A percentile compares a stretch with the other conserved stretches of the same genome.
These are phyloP conservation scores for Manduca sexta DNA, from an alignment of 1,140 invertebrate species.

Conservation along the genomic window DNA sequence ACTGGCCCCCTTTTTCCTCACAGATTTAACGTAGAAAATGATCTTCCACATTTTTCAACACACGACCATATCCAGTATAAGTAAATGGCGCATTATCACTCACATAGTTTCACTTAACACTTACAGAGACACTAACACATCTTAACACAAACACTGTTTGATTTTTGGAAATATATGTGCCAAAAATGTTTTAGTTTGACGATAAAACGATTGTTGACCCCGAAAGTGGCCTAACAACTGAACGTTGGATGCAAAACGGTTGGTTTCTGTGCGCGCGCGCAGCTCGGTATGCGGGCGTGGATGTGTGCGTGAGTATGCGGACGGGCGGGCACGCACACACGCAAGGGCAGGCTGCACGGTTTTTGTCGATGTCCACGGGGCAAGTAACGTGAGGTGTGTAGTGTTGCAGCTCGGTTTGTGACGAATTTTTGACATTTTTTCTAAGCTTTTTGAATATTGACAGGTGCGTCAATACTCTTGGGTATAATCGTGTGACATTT, in stretches of 20 bases:
- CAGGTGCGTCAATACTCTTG: too few relatives aligned
- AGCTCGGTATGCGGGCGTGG: slow-evolving; percentile 48
- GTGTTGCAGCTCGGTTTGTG: slow-evolving; percentile 34
- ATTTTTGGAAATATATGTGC: slow-evolving; percentile 23
- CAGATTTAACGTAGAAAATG: slow-evolving; percentile 58
- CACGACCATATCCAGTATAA: slow-evolving; percentile 39
- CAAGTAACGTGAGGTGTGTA: slow-evolving; percentile 51
- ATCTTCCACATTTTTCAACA: slow-evolving; percentile 61
- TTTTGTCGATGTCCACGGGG: slow-evolving; percentile 72
- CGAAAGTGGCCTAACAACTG: slow-evolving; percentile 64
- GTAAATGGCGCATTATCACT: slow-evolving; percentile 13
- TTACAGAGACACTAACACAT: slow-evolving; percentile 15
- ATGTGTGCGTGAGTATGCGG: slow-evolving; percentile 35
- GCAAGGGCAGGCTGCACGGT: slow-evolving; percentile 52
- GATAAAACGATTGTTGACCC: slow-evolving; percentile 67
- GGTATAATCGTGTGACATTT: too few relatives aligned
- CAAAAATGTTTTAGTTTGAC: slow-evolving; percentile 28
- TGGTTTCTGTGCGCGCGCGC: slow-evolving; percentile 55
- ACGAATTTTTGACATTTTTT: too few relatives aligned
- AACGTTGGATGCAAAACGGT: slow-evolving; percentile 61
- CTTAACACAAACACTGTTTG: slow-evolving; percentile 10
- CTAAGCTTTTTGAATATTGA: too few relatives aligned
- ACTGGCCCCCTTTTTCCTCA: slow-evolving; percentile 58
- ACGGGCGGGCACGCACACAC: slow-evolving; percentile 36
- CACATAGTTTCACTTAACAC: slow-evolving; percentile 27